These are phyloP conservation scores for Dryobates pubescens DNA, from an alignment of 2,797 vertebrate species.

Conservation along the genomic window DNA sequence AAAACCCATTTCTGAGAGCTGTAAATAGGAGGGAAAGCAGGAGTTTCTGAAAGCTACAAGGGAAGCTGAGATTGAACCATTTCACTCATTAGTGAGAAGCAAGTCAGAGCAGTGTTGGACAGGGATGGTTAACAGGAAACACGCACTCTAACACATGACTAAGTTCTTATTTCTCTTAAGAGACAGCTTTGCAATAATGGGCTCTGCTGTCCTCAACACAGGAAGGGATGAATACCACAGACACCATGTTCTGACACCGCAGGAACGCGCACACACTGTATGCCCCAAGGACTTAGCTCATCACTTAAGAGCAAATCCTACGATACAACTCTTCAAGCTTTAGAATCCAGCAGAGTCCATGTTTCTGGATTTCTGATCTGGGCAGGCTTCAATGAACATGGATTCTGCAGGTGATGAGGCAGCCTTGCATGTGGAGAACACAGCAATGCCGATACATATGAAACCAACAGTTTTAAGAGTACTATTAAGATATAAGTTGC, in stretches of 20 bases:
- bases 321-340: neutral
- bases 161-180: neutral
- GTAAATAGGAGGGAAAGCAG: neutral
- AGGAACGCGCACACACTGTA: neutral
- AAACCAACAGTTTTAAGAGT: fast-evolving
- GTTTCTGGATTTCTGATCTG: neutral
- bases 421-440: neutral
- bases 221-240: neutral
- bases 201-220: neutral
- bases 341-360: neutral
- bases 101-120: neutral
- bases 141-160: neutral
- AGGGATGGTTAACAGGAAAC: neutral
- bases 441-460: neutral
- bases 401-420: neutral
- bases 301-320: neutral
- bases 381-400: neutral
- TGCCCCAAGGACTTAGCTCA: neutral
- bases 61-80: neutral
- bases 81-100: neutral
- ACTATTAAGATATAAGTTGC: too few species aligned
- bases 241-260: neutral
- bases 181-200: neutral
- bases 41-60: neutral
- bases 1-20: neutral